Evolutionary conservation across 30 jellyfish, hydroid and myxozoan species (phyloP), one percentile per base, ranked within the genome.

Genomic region (Catostylus mosaicus): DNA sequence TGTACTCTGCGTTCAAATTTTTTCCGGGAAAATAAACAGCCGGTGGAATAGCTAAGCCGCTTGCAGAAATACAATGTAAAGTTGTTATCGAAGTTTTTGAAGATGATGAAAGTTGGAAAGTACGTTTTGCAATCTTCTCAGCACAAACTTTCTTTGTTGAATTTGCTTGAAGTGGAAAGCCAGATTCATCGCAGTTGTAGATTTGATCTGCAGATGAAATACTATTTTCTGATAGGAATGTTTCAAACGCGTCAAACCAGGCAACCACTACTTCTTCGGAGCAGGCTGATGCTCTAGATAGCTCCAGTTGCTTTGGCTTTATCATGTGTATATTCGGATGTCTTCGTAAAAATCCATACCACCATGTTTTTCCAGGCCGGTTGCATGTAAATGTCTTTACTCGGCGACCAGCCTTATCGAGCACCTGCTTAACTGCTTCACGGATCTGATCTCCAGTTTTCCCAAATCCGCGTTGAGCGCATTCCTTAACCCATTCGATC

Each of bases 301-400:
- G 80, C 26, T 18, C 86, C 29, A 74, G 80, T 59, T 14, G 73
- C 73, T 60, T 0, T 33, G 82, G 12, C 52, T 24, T 59, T 59
- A 59, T 8, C 37, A 74, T 47, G 24, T 50, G 52, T n/a, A 74
- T 12, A 0, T 50, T 38, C 26, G 86, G 86, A 40, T 74, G 86
- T 23, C 86, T 6, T 74, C 45, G 52, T 14, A 56, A 40, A 60
- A 54, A 77, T 7, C 81, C 57, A 50, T 52, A 32, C 48, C 73
- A 77, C 69, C 88, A 77, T 46, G 79, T 57, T 64, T 64, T 78
- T 37, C 83, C 72, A 1, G 89, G 89, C 20, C 83, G 61, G 70
- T 77, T 77, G 14, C 16, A 6, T 9, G 43, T 24, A 47, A 57
- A 78, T 11, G n/a, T 18, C 34, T 56, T 59, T 20, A 48, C 87